Conservation (phyloP, 2,113 vertebrate genomes). For the Oncorhynchus tshawytscha region DNA sequence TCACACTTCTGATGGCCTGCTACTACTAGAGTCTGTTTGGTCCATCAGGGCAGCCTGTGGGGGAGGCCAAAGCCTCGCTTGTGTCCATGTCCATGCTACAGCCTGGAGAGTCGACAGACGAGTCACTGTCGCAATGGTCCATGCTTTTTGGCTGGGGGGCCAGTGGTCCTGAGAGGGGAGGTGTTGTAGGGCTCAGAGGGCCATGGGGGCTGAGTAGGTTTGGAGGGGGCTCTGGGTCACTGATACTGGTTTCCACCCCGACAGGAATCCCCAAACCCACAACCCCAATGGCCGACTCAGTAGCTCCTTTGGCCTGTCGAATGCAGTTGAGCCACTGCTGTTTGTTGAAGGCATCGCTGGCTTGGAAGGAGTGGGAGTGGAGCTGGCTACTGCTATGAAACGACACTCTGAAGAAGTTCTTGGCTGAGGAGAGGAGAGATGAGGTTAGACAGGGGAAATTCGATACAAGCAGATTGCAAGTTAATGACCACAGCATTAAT, state of each 20-base stretch:
- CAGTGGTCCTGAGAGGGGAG: conserved; percentile 31
- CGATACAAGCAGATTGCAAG: no score
- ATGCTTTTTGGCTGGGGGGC: conserved; percentile 50
- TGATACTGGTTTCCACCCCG: neutral
- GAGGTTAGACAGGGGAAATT: neutral
- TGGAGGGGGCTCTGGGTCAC: neutral
- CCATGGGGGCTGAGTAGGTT: neutral
- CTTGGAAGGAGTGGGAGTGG: conserved; percentile 89
- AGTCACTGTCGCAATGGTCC: conserved; percentile 76
- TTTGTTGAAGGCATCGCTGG: conserved; percentile 96
- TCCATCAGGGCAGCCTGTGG: conserved; percentile 66
- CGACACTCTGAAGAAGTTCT: conserved; percentile 94
- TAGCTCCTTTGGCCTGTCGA: conserved; percentile 87
- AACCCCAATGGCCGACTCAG: conserved; percentile 16
- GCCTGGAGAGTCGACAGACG: conserved; percentile 62
- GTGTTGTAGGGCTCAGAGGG: conserved; percentile 18
- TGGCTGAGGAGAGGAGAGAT: conserved; percentile 73
- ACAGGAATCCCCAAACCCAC: no score
- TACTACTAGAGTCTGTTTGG: conserved; percentile 67
- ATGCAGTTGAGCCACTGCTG: conserved; percentile 99
- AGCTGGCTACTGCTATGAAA: conserved; percentile 78
- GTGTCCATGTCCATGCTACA: conserved; percentile 91
- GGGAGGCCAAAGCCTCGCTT: conserved; percentile 69
- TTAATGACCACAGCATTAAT: no score
- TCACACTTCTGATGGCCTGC: conserved; percentile 64